Evolutionary conservation across 2,113 vertebrate species (phyloP).

Genomic region (Neopipo cinnamomea): DNA sequence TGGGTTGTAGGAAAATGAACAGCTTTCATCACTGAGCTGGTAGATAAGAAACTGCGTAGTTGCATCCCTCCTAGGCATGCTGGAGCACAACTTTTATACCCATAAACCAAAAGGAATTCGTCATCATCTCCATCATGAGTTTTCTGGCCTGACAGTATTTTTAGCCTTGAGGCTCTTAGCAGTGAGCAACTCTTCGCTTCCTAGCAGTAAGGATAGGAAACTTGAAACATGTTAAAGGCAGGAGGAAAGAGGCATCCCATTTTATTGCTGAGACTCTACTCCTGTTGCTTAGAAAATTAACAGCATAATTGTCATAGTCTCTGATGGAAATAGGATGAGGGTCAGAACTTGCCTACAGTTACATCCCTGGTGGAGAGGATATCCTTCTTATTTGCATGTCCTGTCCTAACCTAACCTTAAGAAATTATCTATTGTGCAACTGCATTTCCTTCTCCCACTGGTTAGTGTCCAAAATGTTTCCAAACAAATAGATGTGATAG

Average conservation of each 20-base stretch:
- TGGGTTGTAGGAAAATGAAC: not conserved
- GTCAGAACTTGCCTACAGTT: not conserved
- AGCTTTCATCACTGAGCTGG: not conserved
- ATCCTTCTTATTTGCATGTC: slow-evolving; percentile 13
- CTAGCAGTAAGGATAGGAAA: not conserved
- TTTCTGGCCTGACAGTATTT: not conserved
- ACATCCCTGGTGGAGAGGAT: not conserved
- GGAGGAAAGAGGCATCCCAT: not conserved
- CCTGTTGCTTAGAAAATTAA: not conserved
- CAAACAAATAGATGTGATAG: not conserved
- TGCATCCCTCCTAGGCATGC: not conserved
- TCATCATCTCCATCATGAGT: not conserved
- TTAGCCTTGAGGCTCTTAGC: not conserved
- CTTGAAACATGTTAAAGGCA: not conserved
- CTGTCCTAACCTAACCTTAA: not conserved
- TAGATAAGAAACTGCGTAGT: not conserved
- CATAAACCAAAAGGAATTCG: not conserved
- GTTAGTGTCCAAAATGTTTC: not conserved
- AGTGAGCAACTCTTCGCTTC: not conserved
- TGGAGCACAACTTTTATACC: not conserved
- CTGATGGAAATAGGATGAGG: not conserved
- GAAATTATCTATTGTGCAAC: not conserved
- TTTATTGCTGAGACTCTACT: not conserved
- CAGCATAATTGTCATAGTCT: not conserved
- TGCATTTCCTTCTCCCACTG: slow-evolving; percentile 5